A percentile compares a stretch with the other conserved stretches of the same genome.
Evolutionary conservation across 1,140 invertebrate genomes (phyloP).

Genomic region (Drosophila insularis): DNA sequence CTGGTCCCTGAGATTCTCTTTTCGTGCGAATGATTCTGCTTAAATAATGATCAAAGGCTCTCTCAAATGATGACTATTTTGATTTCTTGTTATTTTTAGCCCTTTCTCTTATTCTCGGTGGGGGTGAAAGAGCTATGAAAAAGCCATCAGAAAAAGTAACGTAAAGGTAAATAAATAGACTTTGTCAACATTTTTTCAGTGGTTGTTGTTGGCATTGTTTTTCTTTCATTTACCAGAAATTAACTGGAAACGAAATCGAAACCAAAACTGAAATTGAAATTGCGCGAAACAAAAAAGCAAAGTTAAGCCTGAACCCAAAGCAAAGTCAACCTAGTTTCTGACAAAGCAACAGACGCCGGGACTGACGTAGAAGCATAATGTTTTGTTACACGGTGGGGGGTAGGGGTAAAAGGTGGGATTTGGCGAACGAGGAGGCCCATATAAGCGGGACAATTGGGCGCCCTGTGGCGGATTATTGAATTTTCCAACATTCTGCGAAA

Average conservation of each 20-base stretch:
- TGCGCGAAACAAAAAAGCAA: conserved; percentile 32
- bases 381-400: conserved; percentile 37
- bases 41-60: conserved; percentile 4
- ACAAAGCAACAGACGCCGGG: conserved; percentile 65
- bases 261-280: conserved; percentile 55
- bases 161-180: conserved; percentile 28
- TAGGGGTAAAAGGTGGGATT: too few species aligned
- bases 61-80: neutral
- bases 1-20: neutral
- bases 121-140: neutral
- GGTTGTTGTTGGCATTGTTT: conserved; percentile 35
- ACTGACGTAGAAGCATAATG: conserved; percentile 1
- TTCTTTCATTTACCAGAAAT: conserved; percentile 51
- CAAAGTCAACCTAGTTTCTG: conserved; percentile 72
- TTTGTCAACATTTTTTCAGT: conserved; percentile 35
- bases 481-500: conserved; percentile 67
- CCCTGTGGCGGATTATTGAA: conserved; percentile 76
- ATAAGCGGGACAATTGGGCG: conserved; percentile 45
- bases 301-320: conserved; percentile 46
- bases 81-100: neutral
- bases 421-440: neutral
- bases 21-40: neutral
- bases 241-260: conserved; percentile 57
- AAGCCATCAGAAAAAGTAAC: neutral
- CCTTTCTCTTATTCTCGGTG: neutral